Evolutionary conservation across 1,140 invertebrate genomes (phyloP), one percentile per base, ranked within the genome.

Genomic region (Ephestia elutella): DNA sequence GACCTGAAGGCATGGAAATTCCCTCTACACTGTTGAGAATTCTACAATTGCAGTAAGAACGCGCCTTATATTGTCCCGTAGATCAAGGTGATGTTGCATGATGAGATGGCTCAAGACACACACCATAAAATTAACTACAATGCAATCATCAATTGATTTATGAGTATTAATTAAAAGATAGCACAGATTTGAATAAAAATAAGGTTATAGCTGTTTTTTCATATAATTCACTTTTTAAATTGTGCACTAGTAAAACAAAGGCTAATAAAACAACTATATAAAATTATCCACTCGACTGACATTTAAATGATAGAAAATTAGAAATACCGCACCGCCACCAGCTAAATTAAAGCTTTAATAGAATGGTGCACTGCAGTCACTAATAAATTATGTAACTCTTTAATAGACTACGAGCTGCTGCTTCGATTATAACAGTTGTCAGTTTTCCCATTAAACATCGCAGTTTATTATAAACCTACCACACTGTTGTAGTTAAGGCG

Each of bases 11-110:
- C 38, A 44, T 44, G 38, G 38, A 44, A 44, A 15, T 44, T 44
- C 1, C 15, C 38, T 44, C 38, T 35, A 35, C 10, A 35, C 32
- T 35, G 32, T 13, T 15, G 7, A 15, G 15, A 38, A 38, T 38
- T n/a, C n/a, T n/a, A n/a, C n/a, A n/a, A 38, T 38, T 44, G 15
- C 38, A n/a, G 38, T 15, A 13, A 44, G 38, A 44, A n/a, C 5
- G 5, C 5, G 15, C 5, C 10, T 44, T 15, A 44, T 44, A 15
- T 44, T 44, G n/a, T 13, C 38, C 38, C 15, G 30, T 9, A 32
- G 57, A 59, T 62, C 78, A 68, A 70, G 63, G 60, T 50, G 49
- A 57, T 63, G 48, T 63, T 60, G 21, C 21, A 25, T 25, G 57
- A 65, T 60, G 55, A 21, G 57, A 65, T 60, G 55, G 15, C 53